phyloP scores from a whole-genome alignment of 2,113 vertebrate species.

The Neofelis nebulosa region DNA sequence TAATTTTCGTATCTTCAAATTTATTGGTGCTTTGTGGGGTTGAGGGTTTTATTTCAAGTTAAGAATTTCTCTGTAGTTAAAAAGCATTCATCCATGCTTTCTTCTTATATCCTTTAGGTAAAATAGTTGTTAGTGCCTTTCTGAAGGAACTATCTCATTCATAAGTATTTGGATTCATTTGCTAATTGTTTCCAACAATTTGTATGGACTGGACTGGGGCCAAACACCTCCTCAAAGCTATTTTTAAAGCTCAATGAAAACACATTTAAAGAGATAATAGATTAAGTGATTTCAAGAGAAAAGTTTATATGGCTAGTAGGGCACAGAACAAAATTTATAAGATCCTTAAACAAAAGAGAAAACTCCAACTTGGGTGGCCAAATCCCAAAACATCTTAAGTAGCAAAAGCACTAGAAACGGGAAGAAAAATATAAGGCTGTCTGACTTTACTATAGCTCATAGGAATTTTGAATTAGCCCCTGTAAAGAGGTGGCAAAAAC shows the following conservation, averaged over 20 bases:
- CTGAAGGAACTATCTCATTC: background rate
- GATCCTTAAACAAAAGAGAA: conserved; percentile 30
- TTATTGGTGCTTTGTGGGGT: background rate
- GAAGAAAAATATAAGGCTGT: background rate
- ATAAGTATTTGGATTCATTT: conserved; percentile 6
- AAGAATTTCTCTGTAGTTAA: background rate
- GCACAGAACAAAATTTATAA: conserved; percentile 16
- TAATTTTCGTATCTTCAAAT: background rate
- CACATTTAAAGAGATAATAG: conserved; percentile 32
- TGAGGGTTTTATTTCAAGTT: background rate
- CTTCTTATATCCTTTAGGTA: background rate
- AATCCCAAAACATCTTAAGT: background rate
- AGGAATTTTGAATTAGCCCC: background rate
- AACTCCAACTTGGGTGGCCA: background rate
- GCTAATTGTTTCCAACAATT: conserved; percentile 36
- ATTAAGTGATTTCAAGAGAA: conserved; percentile 31
- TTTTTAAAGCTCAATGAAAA: conserved; percentile 47
- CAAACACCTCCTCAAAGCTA: conserved; percentile 27
- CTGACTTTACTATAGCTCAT: background rate
- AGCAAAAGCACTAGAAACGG: background rate
- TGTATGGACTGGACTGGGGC: background rate
- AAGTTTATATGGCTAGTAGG: background rate
- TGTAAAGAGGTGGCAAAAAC: background rate
- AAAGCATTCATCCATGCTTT: background rate
- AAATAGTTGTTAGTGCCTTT: conserved; percentile 17